Conservation (phyloP, 2,113 vertebrate species). For the Paraplagusia blochii region DNA sequence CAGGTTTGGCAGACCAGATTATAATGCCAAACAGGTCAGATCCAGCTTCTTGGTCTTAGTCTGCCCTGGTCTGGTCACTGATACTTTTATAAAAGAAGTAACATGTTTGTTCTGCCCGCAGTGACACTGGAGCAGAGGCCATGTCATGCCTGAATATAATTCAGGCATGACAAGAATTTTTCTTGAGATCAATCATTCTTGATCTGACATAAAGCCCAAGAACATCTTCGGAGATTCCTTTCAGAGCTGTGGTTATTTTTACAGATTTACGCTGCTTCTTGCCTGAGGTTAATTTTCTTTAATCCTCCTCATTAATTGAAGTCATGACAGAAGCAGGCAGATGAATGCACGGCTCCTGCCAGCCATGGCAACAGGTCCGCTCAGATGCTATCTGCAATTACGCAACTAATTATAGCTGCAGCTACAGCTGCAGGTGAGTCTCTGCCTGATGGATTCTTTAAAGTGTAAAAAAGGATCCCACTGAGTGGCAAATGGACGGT, state of each 20-base stretch:
- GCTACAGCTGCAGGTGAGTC: slow-evolving; percentile 56
- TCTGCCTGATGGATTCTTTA: slow-evolving; percentile 19
- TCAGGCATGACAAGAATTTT: too few species aligned
- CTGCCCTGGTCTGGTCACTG: too few species aligned
- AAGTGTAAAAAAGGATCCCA: slow-evolving; percentile 18
- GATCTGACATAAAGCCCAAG: background rate
- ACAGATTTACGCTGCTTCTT: slow-evolving; percentile 33
- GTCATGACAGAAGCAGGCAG: slow-evolving; percentile 5
- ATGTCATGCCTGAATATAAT: too few species aligned
- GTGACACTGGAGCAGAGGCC: too few species aligned
- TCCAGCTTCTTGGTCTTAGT: too few species aligned
- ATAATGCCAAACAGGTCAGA: too few species aligned
- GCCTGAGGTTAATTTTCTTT: slow-evolving; percentile 21
- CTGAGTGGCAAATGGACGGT: slow-evolving; percentile 12
- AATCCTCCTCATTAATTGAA: slow-evolving; percentile 32
- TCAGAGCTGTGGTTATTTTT: background rate
- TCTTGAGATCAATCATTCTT: background rate
- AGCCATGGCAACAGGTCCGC: slow-evolving; percentile 63
- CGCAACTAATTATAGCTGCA: slow-evolving; percentile 58
- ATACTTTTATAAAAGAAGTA: too few species aligned
- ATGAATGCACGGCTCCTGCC: slow-evolving; percentile 12
- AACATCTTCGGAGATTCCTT: background rate
- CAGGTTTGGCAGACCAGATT: too few species aligned
- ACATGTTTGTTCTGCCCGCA: too few species aligned
- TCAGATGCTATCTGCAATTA: slow-evolving; percentile 45